Base-by-base conservation (phyloP, 92 coral and sea anemone genomes). In the Chrysogorgia sp. region DNA sequence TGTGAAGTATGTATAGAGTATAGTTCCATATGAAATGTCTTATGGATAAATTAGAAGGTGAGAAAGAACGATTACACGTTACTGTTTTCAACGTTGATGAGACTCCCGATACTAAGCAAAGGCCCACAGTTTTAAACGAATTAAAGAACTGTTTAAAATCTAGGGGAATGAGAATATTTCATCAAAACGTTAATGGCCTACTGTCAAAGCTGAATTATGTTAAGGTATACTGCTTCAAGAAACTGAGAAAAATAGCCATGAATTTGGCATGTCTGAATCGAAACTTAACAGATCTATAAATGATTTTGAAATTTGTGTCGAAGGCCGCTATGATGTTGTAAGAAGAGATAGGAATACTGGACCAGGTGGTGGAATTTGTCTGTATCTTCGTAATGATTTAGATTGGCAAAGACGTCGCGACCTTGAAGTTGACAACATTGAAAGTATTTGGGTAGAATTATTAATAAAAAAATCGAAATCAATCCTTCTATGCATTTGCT, bases 401-500 rank as follows among this genome's bases (percentile, higher is more conserved):
- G 29, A 41, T 25, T 68, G 75, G 58, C 57, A 68, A 49, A 7
- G 58, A 21, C 75, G 75, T 17, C 32, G 22, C 10, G 58, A 68
- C 23, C 75, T 68, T 45, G 75, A 68, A 68, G 6, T 31, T 21
- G 58, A 68, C 10, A 19, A 31, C 8, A 68, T 68, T 41, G 58
- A 68, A 45, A 25, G 34, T 41, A 68, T 68, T 68, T 45, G 29
- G 75, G 57, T 68, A 7, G 75, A 68, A 68, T 19, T 68, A 2
- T 37, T 68, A 25, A 49, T 68, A 8, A 45, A 22, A 49, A 41
- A 30, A 15, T 25, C 56, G 17, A 45, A 48, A 25, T 37, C 49
- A 20, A 17, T 45, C 22, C 9, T 68, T 9, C 25, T 68, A 21
- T 41, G 75, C 53, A 20, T 45, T 2, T 7, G 21, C 3, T 68